Percentiles rank a stretch among this genome's conserved stretches.
Conservation (phyloP, 2,888 invertebrate genomes). For the Drosophila nr. perissopoda region DNA sequence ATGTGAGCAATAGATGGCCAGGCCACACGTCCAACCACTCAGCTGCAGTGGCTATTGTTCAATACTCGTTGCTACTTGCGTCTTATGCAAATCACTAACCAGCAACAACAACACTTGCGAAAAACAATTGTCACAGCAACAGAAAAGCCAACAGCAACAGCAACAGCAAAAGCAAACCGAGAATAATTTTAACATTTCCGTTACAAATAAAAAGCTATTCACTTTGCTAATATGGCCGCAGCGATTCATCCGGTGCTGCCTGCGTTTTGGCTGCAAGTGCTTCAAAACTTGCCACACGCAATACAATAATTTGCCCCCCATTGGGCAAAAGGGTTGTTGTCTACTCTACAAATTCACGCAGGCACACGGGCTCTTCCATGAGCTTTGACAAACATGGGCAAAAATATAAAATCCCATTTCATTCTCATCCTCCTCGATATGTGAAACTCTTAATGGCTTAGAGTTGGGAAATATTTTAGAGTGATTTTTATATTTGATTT, state of each 20-base stretch:
- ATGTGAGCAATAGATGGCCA: conserved; percentile 32
- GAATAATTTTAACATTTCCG: conserved; percentile 79
- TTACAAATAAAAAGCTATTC: conserved; percentile 79
- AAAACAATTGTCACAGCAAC: conserved; percentile 15
- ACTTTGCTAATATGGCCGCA: conserved; percentile 78
- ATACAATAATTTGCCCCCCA: conserved; percentile 68
- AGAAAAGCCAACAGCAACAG: conserved; percentile 11
- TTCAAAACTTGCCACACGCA: conserved; percentile 72
- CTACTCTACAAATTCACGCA: conserved; percentile 20
- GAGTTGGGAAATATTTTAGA: accelerated
- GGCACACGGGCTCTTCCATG: neutral
- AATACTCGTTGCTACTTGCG: conserved; percentile 25
- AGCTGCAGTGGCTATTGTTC: conserved; percentile 9
- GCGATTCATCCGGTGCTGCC: conserved; percentile 70
- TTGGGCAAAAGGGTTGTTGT: conserved; percentile 16
- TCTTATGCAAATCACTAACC: conserved; percentile 64
- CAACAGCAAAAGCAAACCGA: conserved; percentile 48
- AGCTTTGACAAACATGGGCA: neutral
- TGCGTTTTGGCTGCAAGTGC: conserved; percentile 66
- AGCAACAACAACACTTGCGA: conserved; percentile 1
- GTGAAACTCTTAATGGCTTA: neutral
- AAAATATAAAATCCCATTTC: neutral
- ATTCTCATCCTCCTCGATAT: neutral
- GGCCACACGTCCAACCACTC: neutral
- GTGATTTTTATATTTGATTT: neutral